phyloP scores from a whole-genome alignment of 92 coral and sea anemone genomes.

The Virgularia gustaviana region DNA sequence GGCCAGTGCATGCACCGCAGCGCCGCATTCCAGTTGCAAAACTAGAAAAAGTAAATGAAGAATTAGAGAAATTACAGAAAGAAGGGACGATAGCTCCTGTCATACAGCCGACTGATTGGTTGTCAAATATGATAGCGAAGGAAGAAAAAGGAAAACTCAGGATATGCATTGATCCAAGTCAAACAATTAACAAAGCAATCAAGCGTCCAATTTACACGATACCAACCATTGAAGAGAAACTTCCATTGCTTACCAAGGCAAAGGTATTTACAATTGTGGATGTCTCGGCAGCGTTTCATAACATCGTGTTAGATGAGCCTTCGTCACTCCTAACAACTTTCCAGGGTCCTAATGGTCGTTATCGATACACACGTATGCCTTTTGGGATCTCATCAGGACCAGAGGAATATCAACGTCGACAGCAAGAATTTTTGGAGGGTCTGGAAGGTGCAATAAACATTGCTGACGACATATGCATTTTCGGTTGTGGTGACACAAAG shows the following conservation, averaged over 20 bases:
- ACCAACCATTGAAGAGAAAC: constrained; percentile 41
- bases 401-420: constrained; percentile 40
- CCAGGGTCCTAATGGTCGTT: constrained; percentile 38
- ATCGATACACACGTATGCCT: constrained; percentile 36
- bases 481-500: constrained; percentile 20
- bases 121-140: constrained; percentile 40
- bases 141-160: constrained; percentile 52
- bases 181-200: constrained; percentile 40
- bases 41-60: constrained; percentile 38
- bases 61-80: constrained; percentile 28
- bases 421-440: constrained; percentile 36
- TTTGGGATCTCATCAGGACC: constrained; percentile 46
- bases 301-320: background rate
- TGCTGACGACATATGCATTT: constrained; percentile 34
- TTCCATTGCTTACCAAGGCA: background rate
- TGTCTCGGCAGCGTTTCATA: constrained; percentile 20
- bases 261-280: constrained; percentile 6
- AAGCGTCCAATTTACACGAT: background rate
- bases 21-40: constrained; percentile 48
- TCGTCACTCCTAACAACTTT: constrained; percentile 8
- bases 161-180: constrained; percentile 45
- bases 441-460: constrained; percentile 37
- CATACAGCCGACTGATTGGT: constrained; percentile 50
- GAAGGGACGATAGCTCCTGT: constrained; percentile 42
- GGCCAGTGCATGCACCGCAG: constrained; percentile 43